These are phyloP conservation scores for Marmota monax DNA, from an alignment of 2,113 vertebrate genomes.

Conservation along the genomic window DNA sequence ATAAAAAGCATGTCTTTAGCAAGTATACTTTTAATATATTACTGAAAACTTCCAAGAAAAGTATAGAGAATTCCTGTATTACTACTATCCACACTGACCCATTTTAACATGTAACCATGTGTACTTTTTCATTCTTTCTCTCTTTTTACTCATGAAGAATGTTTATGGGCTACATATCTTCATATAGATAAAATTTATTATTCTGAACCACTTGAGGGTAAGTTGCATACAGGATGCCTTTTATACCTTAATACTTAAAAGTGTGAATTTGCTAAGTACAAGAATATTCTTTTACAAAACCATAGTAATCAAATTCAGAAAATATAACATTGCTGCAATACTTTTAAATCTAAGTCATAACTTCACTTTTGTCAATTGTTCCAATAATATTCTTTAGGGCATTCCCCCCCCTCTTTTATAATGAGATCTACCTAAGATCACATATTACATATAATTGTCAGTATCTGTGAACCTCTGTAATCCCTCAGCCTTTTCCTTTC, in stretches of 20 bases:
- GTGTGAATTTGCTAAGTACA: background rate
- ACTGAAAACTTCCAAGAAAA: background rate
- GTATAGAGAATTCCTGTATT: background rate
- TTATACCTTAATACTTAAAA: background rate
- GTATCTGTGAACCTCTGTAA: background rate
- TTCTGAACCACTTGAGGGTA: background rate
- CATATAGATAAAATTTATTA: background rate
- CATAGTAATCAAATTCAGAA: background rate
- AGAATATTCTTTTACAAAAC: slow-evolving; percentile 17
- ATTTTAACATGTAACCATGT: background rate
- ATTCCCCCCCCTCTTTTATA: background rate
- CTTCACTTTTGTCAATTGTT: background rate
- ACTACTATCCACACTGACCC: background rate
- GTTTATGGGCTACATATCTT: background rate
- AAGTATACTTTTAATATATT: background rate
- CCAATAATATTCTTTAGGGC: background rate
- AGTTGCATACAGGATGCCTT: background rate
- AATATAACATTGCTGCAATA: background rate
- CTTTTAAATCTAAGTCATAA: background rate
- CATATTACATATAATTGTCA: background rate
- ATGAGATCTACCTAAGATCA: background rate
- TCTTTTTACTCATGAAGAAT: background rate
- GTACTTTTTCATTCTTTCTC: background rate
- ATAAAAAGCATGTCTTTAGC: background rate
- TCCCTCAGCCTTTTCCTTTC: background rate